Evolutionary conservation across 92 coral and sea anemone genomes (phyloP), one percentile per base, ranked within the genome.

Genomic region (Blastomussa wellsi): DNA sequence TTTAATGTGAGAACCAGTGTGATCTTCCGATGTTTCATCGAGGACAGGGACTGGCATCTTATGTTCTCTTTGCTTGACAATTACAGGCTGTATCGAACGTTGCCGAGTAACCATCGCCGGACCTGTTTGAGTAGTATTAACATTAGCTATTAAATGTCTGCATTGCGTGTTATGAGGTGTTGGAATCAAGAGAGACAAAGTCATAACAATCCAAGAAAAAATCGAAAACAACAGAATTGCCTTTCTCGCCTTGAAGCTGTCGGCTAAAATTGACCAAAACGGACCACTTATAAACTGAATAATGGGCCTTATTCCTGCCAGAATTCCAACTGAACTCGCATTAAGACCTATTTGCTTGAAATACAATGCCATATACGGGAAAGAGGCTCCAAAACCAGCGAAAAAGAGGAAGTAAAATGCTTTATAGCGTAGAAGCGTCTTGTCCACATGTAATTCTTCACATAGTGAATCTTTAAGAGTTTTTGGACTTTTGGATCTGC

Each of bases 311-410:
- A 96, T 84, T 26, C 99, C 99, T 11, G 98, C 96, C 48, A 96
- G 84, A 19, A 95, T 87, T 41, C 99, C 98, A 10, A 96, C 99
- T 9, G 90, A 92, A 20, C 91, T 88, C 10, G 99, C 99, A 37
- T 77, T 94, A 12, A 94, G 95, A 26, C 99, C 99, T 32, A 96
- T 77, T 70, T 96, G 99, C 57, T 95, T 93, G 84, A 96, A 96
- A 77, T 96, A 94, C 42, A 96, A 84, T 13, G 99, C 88, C 94
- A 96, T 89, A 84, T 94, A 96, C 26, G 99, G 99, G 82, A 96
- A 96, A 17, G 98, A 92, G 7, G 98, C 88, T 12, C 99, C 99
- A 82, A 96, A 96, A 17, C 99, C 99, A 74, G 97, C 99, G 69
- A 96, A 90, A 80, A 96, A 96, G 74, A 96, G 79, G 79, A 96